Percentiles rank a stretch among this genome's conserved stretches.
Evolutionary conservation across 2,888 invertebrate genomes (phyloP).

Genomic region (Lathronympha strigana): DNA sequence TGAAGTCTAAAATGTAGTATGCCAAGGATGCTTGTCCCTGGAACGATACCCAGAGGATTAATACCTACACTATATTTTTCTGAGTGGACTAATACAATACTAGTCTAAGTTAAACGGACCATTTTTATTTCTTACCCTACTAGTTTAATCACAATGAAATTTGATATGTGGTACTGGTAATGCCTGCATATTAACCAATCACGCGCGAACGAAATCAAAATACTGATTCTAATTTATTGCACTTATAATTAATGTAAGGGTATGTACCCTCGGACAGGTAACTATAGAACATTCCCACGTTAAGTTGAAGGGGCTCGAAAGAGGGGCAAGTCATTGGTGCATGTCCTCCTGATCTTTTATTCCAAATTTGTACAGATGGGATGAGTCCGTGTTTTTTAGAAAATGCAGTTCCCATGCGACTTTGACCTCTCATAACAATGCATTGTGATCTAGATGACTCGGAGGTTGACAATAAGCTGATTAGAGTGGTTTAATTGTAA

Average conservation of each 20-base stretch:
- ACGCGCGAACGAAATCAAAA: slow-evolving; percentile 70
- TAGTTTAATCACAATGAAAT: slow-evolving; percentile 25
- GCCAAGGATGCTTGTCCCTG: no score
- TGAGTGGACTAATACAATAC: no score
- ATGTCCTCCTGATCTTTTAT: slow-evolving; percentile 58
- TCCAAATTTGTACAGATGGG: slow-evolving; percentile 53
- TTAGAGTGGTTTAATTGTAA: not conserved
- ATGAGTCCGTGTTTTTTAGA: slow-evolving; percentile 42
- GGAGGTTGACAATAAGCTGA: slow-evolving; percentile 17
- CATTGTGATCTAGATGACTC: slow-evolving; percentile 26
- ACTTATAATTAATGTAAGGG: slow-evolving; percentile 73
- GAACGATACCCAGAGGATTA: no score
- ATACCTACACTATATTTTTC: no score
- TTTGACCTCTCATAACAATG: slow-evolving; percentile 42
- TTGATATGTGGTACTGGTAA: slow-evolving; percentile 49
- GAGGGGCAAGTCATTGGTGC: slow-evolving; percentile 66
- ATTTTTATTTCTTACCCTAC: not conserved
- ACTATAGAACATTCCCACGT: slow-evolving; percentile 68
- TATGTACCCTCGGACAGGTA: slow-evolving; percentile 64
- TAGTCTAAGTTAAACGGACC: not conserved
- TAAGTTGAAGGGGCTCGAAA: slow-evolving; percentile 66
- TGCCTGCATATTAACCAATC: slow-evolving; percentile 65
- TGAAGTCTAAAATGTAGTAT: no score
- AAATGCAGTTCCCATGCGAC: slow-evolving; percentile 43
- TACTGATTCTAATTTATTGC: slow-evolving; percentile 80